A percentile compares a stretch with the other conserved stretches of the same genome.
Conservation (phyloP, 2,888 invertebrate species). For the Lepidocyrtinus sp. region DNA sequence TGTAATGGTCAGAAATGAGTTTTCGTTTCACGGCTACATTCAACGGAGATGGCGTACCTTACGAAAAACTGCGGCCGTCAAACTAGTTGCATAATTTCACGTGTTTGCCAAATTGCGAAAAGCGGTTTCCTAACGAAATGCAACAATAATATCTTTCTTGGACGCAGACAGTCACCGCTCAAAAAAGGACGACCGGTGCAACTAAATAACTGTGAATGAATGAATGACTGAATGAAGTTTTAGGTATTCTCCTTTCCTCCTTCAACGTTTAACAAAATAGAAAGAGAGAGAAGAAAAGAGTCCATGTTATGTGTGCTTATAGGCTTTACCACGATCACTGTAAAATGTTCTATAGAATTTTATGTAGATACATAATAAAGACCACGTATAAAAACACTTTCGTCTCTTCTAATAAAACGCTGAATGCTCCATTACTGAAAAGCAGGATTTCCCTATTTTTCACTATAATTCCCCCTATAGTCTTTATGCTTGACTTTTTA, state of each 20-base stretch:
- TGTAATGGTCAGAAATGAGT: too few relatives aligned
- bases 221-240: constrained; percentile 59
- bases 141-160: too few relatives aligned
- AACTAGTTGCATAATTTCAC: too few relatives aligned
- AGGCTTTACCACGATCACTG: constrained; percentile 42
- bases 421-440: not conserved
- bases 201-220: constrained; percentile 59
- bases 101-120: too few relatives aligned
- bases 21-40: too few relatives aligned
- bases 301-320: constrained; percentile 43
- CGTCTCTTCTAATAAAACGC: not conserved
- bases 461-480: constrained; percentile 31
- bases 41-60: too few relatives aligned
- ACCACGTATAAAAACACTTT: constrained; percentile 20
- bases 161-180: too few relatives aligned
- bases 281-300: constrained; percentile 24
- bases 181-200: constrained; percentile 42
- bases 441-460: constrained; percentile 45
- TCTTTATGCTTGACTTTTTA: constrained; percentile 17
- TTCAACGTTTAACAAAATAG: constrained; percentile 25
- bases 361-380: constrained; percentile 52
- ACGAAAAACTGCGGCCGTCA: too few relatives aligned
- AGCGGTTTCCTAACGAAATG: too few relatives aligned
- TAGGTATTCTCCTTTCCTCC: constrained; percentile 58
- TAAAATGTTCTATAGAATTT: constrained; percentile 58